Conservation (phyloP, 2,797 vertebrate genomes). For the Crax fasciolata region DNA sequence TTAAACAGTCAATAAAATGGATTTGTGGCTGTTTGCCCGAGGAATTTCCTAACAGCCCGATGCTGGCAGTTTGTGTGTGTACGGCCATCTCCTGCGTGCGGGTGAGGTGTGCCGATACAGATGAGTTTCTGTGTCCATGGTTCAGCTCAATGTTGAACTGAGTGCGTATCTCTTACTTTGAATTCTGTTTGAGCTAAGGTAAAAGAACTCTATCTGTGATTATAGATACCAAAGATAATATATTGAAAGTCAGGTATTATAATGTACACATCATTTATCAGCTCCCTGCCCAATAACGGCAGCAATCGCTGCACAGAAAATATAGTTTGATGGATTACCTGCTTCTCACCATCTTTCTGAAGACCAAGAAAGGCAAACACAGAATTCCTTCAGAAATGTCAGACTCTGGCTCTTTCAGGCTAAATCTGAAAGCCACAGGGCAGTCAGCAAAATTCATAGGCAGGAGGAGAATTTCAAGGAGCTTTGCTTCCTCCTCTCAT, state of each 20-base stretch:
- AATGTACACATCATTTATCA: slow-evolving; percentile 64
- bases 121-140: background rate
- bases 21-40: background rate
- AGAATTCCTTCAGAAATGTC: background rate
- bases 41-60: background rate
- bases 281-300: slow-evolving; percentile 25
- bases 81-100: background rate
- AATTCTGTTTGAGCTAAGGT: slow-evolving; percentile 35
- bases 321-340: slow-evolving; percentile 42
- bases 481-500: background rate
- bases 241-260: slow-evolving; percentile 66
- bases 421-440: background rate
- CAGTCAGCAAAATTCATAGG: background rate
- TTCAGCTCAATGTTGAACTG: background rate
- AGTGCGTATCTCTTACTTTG: slow-evolving; percentile 10
- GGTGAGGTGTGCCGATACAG: background rate
- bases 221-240: slow-evolving; percentile 54
- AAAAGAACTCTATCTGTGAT: slow-evolving; percentile 44
- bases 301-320: slow-evolving; percentile 37
- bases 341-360: slow-evolving; percentile 25
- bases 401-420: background rate
- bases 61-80: background rate
- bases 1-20: background rate
- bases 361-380: slow-evolving; percentile 14
- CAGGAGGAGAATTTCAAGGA: background rate